These are phyloP conservation scores for Melieria omissa DNA, from an alignment of 2,888 invertebrate genomes.

Conservation along the genomic window DNA sequence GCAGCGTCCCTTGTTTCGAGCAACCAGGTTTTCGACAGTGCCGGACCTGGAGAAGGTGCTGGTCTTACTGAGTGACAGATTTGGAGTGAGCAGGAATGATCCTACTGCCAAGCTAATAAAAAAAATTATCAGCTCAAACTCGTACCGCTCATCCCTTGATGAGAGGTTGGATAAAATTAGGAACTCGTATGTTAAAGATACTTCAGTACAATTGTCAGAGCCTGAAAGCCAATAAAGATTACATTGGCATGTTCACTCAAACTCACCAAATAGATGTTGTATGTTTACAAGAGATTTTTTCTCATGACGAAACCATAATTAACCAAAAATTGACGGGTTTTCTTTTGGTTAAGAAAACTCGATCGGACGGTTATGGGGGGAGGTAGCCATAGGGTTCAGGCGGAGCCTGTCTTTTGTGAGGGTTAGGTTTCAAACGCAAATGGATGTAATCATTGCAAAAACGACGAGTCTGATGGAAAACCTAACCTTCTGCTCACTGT, in stretches of 20 bases:
- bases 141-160: neutral
- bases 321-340: neutral
- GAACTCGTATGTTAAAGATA: neutral
- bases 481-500: neutral
- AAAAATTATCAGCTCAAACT: neutral
- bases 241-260: neutral
- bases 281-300: constrained; percentile 2
- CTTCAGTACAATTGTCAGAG: constrained; percentile 8
- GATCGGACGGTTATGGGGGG: neutral
- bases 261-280: neutral
- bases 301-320: neutral
- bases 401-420: neutral
- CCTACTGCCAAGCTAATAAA: neutral
- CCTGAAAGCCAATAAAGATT: neutral
- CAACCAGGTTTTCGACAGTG: neutral
- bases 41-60: neutral
- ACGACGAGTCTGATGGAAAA: neutral
- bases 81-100: neutral
- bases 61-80: neutral
- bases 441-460: neutral
- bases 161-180: neutral
- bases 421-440: neutral
- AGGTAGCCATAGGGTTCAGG: neutral
- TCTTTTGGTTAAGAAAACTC: neutral
- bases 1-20: neutral